Evolutionary conservation across 2,888 invertebrate species (phyloP), one percentile per base, ranked within the genome.

Genomic region (Lymantria monacha): DNA sequence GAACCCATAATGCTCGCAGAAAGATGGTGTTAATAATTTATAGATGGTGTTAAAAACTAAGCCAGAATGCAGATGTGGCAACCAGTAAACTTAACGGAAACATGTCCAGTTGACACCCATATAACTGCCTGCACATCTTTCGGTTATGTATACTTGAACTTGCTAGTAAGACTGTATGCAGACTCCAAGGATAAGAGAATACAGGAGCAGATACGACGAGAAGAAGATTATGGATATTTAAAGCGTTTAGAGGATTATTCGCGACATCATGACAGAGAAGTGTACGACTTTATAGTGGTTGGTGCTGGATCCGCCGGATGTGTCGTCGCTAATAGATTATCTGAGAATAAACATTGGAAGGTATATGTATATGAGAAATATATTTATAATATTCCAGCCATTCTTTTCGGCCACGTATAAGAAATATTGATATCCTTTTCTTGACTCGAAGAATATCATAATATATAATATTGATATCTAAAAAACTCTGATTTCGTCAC

Each of bases 201-300:
- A 9, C 64, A 60, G 70, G 38, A 69, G 45, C 48, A 51, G 22
- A 11, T 43, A 43, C 10, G 43, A 30, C 9, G 11, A 11, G 43
- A 43, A 30, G 71, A 81, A 0, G 33, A 50, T 2, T 74, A 80
- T 38, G 9, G 12, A 30, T 33, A n/a, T 38, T 37, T 30, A 36
- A 9, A 10, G 69, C 42, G 69, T 43, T 0, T 52, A 0, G 31
- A 49, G 1, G 11, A 41, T 9, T 22, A 30, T 13, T 3, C 14
- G 10, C n/a, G 12, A 15, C 8, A 10, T 9, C n/a, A 10, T 11
- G 48, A 15, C 30, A 43, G 15, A 13, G 69, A 72, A 15, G 74
- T 76, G 31, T 85, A 79, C 47, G 86, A 87, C 42, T 87, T 87
- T 31, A 78, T 87, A 2, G 74, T 87, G 0, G 82, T 87, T 0